Evolutionary conservation across 2,113 vertebrate genomes (phyloP).

Genomic region (Hippocampus abdominalis): DNA sequence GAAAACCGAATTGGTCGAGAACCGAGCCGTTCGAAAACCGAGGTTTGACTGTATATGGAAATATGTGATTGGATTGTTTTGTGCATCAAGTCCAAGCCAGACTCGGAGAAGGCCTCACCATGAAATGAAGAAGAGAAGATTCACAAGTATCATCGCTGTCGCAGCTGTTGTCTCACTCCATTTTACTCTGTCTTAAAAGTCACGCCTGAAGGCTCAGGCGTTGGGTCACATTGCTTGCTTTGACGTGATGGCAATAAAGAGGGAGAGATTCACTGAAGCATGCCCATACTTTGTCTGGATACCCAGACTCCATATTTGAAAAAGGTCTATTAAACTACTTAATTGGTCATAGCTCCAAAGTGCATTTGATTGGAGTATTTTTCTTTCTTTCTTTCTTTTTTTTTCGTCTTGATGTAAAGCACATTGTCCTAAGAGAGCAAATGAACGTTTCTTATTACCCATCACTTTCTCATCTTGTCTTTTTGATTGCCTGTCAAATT

Average conservation of each 20-base stretch:
- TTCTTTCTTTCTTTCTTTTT: not conserved
- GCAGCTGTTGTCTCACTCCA: constrained; percentile 47
- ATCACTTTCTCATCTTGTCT: constrained; percentile 35
- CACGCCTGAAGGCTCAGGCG: constrained; percentile 20
- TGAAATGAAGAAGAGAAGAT: constrained; percentile 47
- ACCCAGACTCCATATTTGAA: not conserved
- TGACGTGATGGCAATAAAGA: not conserved
- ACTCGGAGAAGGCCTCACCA: constrained; percentile 23
- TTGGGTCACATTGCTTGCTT: constrained; percentile 1
- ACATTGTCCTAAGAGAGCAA: not conserved
- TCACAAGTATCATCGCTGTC: constrained; percentile 48
- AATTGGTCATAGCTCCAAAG: not conserved
- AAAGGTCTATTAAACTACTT: not conserved
- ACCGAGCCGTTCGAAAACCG: too few relatives aligned
- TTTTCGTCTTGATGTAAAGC: not conserved
- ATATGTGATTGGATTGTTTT: constrained; percentile 1
- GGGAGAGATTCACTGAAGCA: not conserved
- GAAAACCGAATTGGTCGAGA: too few relatives aligned
- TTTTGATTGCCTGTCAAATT: constrained; percentile 46
- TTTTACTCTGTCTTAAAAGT: constrained; percentile 36
- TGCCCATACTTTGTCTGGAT: not conserved
- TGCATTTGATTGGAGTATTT: not conserved
- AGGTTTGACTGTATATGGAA: too few relatives aligned
- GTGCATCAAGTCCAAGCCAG: constrained; percentile 14
- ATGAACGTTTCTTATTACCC: not conserved